Base-by-base conservation (phyloP, 2,888 invertebrate species). In the Brachyopa scutellaris region DNA sequence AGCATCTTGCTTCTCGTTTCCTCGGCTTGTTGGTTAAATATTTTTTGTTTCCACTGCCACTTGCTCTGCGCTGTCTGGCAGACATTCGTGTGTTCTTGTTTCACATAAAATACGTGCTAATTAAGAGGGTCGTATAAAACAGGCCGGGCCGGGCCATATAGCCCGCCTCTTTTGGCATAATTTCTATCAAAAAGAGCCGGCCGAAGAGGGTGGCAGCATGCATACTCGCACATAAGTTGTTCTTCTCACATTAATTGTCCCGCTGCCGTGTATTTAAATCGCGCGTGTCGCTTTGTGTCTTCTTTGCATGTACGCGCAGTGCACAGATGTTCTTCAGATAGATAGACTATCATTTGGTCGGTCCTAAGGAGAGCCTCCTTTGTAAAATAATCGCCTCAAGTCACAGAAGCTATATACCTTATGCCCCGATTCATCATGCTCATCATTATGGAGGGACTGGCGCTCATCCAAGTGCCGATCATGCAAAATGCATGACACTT, bases 341-440 rank as follows among this genome's bases (percentile, higher is more conserved):
- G 36, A 23, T 23, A 21, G 21, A 45, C 31, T 26, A 6, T 5
- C 6, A 15, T 31, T 42, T 15, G 26, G 42, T 19, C 19, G 15
- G 26, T 33, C 19, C 49, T 9, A 21, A 29, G 38, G 17, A 38
- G 2, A 4, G 13, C 8, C 49, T 79, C 36, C 66, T 79, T 79
- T 73, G 45, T 53, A 29, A 45, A 79, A 53, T 73, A 67, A 79
- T 59, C 59, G 74, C 67, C 15, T 55, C 47, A 21, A 79, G 67
- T 74, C 79, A 74, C 67, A 66, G 3, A 40, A 67, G 61, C 47
- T 66, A 79, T 79, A 66, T 79, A 73, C 66, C 79, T 67, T 74
- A 74, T 66, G 67, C 74, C 74, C 74, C 73, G 74, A 79, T 79
- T 66, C 74, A 79, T 79, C 74, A 79, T 57, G 51, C 59, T 76